Conservation (phyloP, 2,797 vertebrate genomes). For the Enteromius mattozi region DNA sequence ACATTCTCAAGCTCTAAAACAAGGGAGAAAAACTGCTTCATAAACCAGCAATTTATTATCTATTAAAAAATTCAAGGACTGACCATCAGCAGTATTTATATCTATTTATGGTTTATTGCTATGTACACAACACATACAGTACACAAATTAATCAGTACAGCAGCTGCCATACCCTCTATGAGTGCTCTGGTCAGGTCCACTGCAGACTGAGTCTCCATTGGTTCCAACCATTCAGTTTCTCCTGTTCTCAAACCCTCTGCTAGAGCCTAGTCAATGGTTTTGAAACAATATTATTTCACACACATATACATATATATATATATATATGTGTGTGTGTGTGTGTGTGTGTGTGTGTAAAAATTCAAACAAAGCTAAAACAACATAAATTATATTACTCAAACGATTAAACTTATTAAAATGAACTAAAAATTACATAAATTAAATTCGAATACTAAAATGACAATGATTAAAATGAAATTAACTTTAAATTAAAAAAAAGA, state of each 20-base stretch:
- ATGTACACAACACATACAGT: not conserved
- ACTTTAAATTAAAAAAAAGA: not conserved
- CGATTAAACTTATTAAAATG: not conserved
- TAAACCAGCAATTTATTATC: not conserved
- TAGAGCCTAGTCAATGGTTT: slow-evolving; percentile 78
- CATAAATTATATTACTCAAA: not conserved
- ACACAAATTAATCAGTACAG: not conserved
- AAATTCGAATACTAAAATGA: not conserved
- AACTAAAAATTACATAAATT: too few species aligned
- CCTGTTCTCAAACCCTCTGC: slow-evolving; percentile 87
- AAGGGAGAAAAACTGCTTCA: not conserved
- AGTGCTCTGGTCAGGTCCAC: slow-evolving; percentile 84
- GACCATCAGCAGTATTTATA: not conserved
- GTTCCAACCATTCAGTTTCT: slow-evolving; percentile 89
- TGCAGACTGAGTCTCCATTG: slow-evolving; percentile 80
- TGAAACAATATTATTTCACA: slow-evolving; percentile 13
- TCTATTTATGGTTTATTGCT: not conserved
- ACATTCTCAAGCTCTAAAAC: slow-evolving; percentile 85
- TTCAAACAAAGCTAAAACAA: not conserved
- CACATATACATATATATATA: too few species aligned
- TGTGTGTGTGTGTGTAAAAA: too few species aligned
- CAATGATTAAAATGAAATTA: not conserved
- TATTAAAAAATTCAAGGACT: not conserved
- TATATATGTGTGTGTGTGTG: too few species aligned
- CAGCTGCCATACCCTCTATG: slow-evolving; percentile 80